Base-by-base conservation (phyloP, 2,888 invertebrate genomes). In the Pristionchus japonicus region DNA sequence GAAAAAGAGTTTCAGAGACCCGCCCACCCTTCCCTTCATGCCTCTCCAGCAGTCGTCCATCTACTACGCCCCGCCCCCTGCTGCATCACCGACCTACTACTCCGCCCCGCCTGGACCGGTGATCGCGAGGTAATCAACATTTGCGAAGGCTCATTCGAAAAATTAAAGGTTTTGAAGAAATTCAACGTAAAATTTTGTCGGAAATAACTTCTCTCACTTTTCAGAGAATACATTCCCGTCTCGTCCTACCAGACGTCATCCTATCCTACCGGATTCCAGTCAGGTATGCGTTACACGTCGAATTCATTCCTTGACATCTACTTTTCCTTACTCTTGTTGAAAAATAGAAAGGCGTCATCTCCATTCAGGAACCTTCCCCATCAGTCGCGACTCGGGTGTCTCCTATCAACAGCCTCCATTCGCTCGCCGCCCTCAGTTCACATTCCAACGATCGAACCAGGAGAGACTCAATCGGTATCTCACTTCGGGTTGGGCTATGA, bases 11-110 rank as follows among this genome's bases (percentile, higher is more conserved):
- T 67, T 31, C 82, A 83, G 82, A 43, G 61, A 85, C n/a, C 85
- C 40, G 13, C 83, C 83, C 23, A 57, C 57, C 57, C 52, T 57
- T 83, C 83, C 83, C 31, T 85, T 85, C 85, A n/a, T 85, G 27
- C 85, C 85, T 7, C 64, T 64, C 3, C 85, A 64, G 47, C 85
- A 85, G 43, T 85, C 85, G 3, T 85, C 85, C 64, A 85, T 85
- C 64, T 85, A 85, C 85, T 85, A 85, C 64, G 85, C 85, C n/a
- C 85, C 85, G 20, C 85, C 85, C 2, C 85, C 85, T 4, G 85
- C 64, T 11, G 40, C 61, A 1, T 43, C 37, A 17, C 85, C 85
- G 15, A 85, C 85, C 11, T 85, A 47, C 85, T 61, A 61, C 52
- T 43, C 43, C 7, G 77, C 77, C n/a, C 77, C 67, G 15, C 6